Conservation (phyloP, 2,113 vertebrate species). For the Heteronetta atricapilla region DNA sequence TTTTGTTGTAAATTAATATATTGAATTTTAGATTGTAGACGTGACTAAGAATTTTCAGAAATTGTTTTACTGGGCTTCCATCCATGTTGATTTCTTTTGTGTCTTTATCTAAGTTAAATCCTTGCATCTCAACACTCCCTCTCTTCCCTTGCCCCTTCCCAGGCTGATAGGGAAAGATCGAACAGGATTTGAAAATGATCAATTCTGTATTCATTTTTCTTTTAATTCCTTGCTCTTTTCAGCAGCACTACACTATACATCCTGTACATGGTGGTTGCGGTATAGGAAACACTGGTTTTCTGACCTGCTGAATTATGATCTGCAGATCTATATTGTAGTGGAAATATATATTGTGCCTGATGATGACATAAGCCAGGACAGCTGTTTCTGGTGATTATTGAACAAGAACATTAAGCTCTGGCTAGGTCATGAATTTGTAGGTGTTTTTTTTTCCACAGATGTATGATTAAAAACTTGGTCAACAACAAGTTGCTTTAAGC, state of each 20-base stretch:
- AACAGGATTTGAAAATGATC: neutral
- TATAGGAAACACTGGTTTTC: neutral
- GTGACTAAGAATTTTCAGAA: neutral
- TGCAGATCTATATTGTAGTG: neutral
- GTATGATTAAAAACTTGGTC: neutral
- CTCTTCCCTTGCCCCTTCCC: too few relatives aligned
- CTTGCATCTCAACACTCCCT: too few relatives aligned
- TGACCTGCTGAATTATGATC: neutral
- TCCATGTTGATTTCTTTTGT: neutral
- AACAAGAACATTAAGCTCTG: neutral
- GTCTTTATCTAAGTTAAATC: neutral
- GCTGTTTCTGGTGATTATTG: neutral
- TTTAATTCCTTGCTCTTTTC: neutral
- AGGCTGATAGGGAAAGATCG: neutral
- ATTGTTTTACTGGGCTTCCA: neutral
- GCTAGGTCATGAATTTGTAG: neutral
- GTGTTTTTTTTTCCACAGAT: neutral
- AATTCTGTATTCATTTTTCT: neutral
- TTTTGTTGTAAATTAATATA: neutral
- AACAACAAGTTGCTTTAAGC: neutral
- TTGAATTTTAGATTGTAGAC: neutral
- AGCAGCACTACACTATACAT: neutral
- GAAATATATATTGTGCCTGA: neutral
- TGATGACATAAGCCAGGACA: neutral
- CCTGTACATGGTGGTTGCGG: neutral